A percentile compares a stretch with the other conserved stretches of the same genome.
phyloP scores from a whole-genome alignment of 2,113 vertebrate species.

The Puma concolor region DNA sequence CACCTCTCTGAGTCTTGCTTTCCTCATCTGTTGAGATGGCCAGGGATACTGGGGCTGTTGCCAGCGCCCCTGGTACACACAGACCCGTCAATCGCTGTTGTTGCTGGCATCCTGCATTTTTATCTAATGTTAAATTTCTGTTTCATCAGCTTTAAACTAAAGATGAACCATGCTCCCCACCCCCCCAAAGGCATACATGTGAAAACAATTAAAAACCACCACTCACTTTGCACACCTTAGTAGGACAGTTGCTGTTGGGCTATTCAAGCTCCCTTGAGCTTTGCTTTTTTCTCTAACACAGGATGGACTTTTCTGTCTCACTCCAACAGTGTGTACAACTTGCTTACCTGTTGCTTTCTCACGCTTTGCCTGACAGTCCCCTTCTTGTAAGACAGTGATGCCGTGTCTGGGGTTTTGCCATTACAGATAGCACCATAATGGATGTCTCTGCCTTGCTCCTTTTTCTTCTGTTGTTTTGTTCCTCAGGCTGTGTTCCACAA shows the following conservation, averaged over 20 bases:
- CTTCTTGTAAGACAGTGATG: background rate
- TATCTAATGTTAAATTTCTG: background rate
- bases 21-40: background rate
- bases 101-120: background rate
- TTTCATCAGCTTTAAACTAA: background rate
- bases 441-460: background rate
- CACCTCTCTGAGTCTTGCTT: background rate
- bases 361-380: background rate
- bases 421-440: no score
- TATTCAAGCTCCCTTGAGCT: background rate
- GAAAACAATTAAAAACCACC: background rate
- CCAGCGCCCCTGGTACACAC: background rate
- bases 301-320: background rate
- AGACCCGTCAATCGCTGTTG: background rate
- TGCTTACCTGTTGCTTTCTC: background rate
- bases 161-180: background rate
- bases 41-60: background rate
- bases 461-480: background rate
- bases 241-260: background rate
- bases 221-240: background rate
- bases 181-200: background rate
- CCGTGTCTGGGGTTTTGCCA: background rate
- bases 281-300: background rate
- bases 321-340: rapidly evolving
- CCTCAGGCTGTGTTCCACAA: background rate